Evolutionary conservation across 2,888 invertebrate species (phyloP), one percentile per base, ranked within the genome.

Genomic region (Acanthoscelides obtectus): DNA sequence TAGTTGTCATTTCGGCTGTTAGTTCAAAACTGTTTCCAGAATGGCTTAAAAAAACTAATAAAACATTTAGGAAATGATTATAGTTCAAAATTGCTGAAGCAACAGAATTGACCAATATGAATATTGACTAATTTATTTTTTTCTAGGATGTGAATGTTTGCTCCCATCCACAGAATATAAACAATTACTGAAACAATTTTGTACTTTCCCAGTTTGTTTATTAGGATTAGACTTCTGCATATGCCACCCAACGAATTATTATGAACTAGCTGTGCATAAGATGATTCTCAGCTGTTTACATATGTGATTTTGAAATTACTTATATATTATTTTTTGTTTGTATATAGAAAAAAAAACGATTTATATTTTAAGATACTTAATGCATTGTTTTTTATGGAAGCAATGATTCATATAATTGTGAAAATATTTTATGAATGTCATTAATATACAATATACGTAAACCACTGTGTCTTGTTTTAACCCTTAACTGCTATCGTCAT

Each of bases 391-490:
- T 69, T 21, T 69, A 68, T 27, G 21, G 25, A 69, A 64, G 64
- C 69, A 69, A 64, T 69, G 69, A 25, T 69, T 69, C 20, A 69
- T 69, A 21, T 69, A 64, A 69, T 64, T 69, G 64, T 69, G 22
- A 69, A 64, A 69, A 63, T 69, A 69, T 64, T 69, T 69, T 22
- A 69, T 69, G 64, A 64, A 69, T 69, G 64, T 69, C 6, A 69
- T n/a, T 25, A 68, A 68, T 64, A 69, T 69, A 68, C 20, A 66
- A 66, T 66, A 66, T 65, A 65, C 5, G 5, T 65, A 65, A 65
- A 65, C 3, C 12, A 20, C n/a, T n/a, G n/a, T n/a, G 17, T 20
- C n/a, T 65, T 65, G n/a, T n/a, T 20, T 65, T 65, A n/a, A n/a
- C n/a, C n/a, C 63, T 63, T 63, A 12, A 8, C 19, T 63, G 12